Conservation (phyloP, 1,140 invertebrate species). For the Drosophila bocqueti region DNA sequence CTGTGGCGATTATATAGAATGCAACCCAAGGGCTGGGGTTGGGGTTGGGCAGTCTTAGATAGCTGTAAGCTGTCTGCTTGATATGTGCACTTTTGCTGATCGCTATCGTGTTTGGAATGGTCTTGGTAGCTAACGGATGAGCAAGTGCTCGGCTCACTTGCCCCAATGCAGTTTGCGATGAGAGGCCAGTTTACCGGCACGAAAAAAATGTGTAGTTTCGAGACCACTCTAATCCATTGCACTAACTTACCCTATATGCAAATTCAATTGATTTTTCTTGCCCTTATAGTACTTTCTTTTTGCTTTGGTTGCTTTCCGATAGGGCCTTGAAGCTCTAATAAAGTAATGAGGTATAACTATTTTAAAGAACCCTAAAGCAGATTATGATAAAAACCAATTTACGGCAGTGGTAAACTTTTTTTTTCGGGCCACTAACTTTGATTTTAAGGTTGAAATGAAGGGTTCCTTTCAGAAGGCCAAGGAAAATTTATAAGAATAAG, state of each 20-base stretch:
- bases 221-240: slow-evolving; percentile 85
- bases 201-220: slow-evolving; percentile 73
- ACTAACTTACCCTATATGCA: slow-evolving; percentile 67
- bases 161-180: slow-evolving; percentile 55
- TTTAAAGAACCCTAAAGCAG: background rate
- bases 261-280: slow-evolving; percentile 49
- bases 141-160: slow-evolving; percentile 52
- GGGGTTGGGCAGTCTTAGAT: slow-evolving; percentile 14
- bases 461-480: background rate
- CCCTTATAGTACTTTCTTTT: background rate
- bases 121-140: slow-evolving; percentile 84
- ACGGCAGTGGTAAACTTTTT: background rate
- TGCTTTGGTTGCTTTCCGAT: background rate
- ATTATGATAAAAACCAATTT: background rate
- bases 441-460: background rate
- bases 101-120: slow-evolving; percentile 85
- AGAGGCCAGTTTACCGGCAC: slow-evolving; percentile 14
- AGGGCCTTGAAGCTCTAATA: background rate
- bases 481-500: background rate
- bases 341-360: no score
- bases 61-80: slow-evolving; percentile 46
- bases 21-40: slow-evolving; percentile 9
- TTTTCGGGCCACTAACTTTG: background rate
- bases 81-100: slow-evolving; percentile 71
- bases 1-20: slow-evolving; percentile 34